Conservation (phyloP, 1,140 invertebrate species). For the Diploscapter pachys region DNA sequence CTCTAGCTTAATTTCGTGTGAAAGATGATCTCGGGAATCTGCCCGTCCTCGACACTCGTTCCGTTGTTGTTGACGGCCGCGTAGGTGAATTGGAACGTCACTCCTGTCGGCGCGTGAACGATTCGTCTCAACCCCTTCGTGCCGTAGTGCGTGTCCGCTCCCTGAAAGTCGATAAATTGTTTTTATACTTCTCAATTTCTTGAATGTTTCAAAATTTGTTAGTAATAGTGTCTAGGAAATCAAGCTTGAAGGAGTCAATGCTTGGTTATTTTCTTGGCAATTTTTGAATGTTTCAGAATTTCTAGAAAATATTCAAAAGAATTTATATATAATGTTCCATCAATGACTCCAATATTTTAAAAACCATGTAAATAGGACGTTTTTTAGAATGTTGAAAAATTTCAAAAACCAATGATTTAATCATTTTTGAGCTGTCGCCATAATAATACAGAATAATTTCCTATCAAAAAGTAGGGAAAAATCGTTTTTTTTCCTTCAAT, state of each 20-base stretch:
- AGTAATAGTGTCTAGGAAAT: too few species aligned
- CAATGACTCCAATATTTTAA: too few species aligned
- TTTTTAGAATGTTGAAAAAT: too few species aligned
- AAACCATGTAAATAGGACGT: too few species aligned
- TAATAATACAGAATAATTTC: too few species aligned
- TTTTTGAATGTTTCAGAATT: too few species aligned
- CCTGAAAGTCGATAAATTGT: slow-evolving; percentile 65
- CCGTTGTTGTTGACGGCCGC: slow-evolving; percentile 84
- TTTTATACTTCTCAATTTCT: neutral
- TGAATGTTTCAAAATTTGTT: neutral
- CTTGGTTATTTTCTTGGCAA: too few species aligned
- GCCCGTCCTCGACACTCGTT: slow-evolving; percentile 82
- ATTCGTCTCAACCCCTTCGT: slow-evolving; percentile 76
- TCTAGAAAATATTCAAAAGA: too few species aligned
- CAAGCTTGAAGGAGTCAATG: too few species aligned
- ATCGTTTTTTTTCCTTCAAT: neutral
- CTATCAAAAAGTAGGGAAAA: neutral
- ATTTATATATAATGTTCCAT: too few species aligned
- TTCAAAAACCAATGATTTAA: too few species aligned
- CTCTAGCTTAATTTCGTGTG: slow-evolving; percentile 58
- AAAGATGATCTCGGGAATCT: slow-evolving; percentile 85
- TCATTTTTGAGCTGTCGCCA: too few species aligned
- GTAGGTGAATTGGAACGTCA: slow-evolving; percentile 80
- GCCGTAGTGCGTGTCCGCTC: slow-evolving; percentile 82
- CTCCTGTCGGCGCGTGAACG: slow-evolving; percentile 70